Base-by-base conservation (phyloP, 2,888 invertebrate species). In the Mellilla xanthometata region DNA sequence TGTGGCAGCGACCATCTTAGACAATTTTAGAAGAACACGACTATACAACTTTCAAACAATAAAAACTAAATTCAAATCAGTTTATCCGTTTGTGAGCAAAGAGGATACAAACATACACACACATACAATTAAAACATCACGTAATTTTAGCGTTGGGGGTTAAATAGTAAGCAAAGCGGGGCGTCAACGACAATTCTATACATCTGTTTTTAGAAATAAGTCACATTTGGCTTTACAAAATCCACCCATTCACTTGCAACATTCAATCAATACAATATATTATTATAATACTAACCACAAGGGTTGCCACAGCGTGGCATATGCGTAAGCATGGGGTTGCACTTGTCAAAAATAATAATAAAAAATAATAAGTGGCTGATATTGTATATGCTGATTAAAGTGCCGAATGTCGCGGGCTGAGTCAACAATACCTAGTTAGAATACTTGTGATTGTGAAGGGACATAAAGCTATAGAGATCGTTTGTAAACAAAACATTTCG, bases 361-460 rank as follows among this genome's bases (percentile, higher is more conserved):
- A 46, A 76, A 72, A 69, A 74, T 38, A 47, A 36, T 41, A 73
- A 72, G 74, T 76, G 76, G 72, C 65, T 80, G 76, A 71, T 74
- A 83, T 77, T 81, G 80, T 84, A 85, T 86, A 83, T 77, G 76
- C 70, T 85, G 81, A 86, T 87, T 78, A 79, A 69, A 59, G 65
- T 10, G 36, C 58, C 60, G 59, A 68, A 62, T 64, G 66, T 56
- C 54, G 56, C 40, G 13, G 38, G 15, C 54, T 52, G 55, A 52
- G 54, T 53, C 13, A 64, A 80, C 80, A 77, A 81, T 81, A 72
- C 66, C 61, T 76, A 74, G 76, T 83, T 85, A 79, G 81, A 72
- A 66, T 69, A 62, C 71, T 68, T 72, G 65, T 56, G 49, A 40
- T 27, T 32, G 54, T 52, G 44, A 55, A 40, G 55, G 44, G 36